Evolutionary conservation across 2,888 invertebrate genomes (phyloP), one percentile per base, ranked within the genome.

Genomic region (Sesamia inferens): DNA sequence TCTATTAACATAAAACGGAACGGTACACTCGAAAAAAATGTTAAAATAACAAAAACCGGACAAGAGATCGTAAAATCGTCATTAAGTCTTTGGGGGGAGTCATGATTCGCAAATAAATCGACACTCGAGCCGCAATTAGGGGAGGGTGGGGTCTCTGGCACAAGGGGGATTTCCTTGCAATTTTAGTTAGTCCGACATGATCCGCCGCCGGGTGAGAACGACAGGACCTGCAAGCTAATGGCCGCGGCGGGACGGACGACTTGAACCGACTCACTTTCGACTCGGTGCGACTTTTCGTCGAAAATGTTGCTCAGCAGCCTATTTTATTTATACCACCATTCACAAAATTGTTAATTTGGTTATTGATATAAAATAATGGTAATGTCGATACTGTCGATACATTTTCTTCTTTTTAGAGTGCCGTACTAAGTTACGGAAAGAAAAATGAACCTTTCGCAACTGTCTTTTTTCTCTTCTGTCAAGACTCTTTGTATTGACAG

Each of bases 171-270:
- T 93, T 93, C 91, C 91, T 93, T 86, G 95, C 95, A 95, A 95
- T 96, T 95, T 93, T 90, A 92, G 93, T 92, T 93, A 95, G 95
- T 94, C 95, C 94, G 79, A 94, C 92, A 92, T 94, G 95, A 96
- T 95, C 95, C 95, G 89, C 74, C 88, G 90, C 91, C 91, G 92
- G 90, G 93, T 91, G 94, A 88, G 90, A 89, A 85, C 89, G 89
- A 95, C 95, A 93, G 89, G 94, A 88, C 92, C 78, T 86, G 95
- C 91, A 93, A 93, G 88, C 88, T 94, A 95, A 95, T 94, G 88
- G 87, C 84, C 81, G 76, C 70, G 79, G 74, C 63, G 75, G 71
- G 74, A 63, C 73, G 65, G 67, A 80, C 77, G 70, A 70, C 78
- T 69, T 71, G 64, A 19, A 76, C 63, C 61, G 31, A 74, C 65